Conservation (phyloP, 2,113 vertebrate species). For the Semicossyphus pulcher region DNA sequence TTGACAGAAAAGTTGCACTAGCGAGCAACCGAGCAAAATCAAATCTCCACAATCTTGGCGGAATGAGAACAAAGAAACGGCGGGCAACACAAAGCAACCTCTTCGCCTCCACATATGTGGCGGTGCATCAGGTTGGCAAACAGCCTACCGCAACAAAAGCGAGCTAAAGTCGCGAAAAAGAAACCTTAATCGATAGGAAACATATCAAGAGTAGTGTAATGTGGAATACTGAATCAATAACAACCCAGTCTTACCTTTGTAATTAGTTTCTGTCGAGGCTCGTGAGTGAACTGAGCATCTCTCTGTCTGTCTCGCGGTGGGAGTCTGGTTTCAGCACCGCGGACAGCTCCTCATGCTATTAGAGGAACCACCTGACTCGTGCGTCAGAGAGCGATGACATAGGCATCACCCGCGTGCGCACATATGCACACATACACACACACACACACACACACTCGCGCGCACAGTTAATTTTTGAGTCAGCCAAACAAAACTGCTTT, state of each 20-base stretch:
- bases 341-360: constrained; percentile 87
- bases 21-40: not conserved
- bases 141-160: not conserved
- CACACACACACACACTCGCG: not conserved
- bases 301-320: constrained; percentile 44
- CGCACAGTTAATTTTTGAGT: constrained; percentile 32
- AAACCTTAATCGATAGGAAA: not conserved
- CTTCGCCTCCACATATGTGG: constrained; percentile 23
- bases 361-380: constrained; percentile 77
- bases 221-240: not conserved
- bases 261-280: constrained; percentile 54
- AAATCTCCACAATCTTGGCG: not conserved
- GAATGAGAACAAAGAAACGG: constrained; percentile 53
- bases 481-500: constrained; percentile 14
- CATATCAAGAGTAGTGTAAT: not conserved
- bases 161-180: not conserved
- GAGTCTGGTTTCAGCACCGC: constrained; percentile 70
- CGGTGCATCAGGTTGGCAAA: constrained; percentile 84
- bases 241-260: constrained; percentile 79
- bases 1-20: not conserved
- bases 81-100: constrained; percentile 19
- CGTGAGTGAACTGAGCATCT: constrained; percentile 63
- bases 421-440: constrained; percentile 9
- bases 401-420: constrained; percentile 48
- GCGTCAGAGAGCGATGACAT: constrained; percentile 74